phyloP scores from a whole-genome alignment of 2,888 invertebrate species.

The Agrochola circellaris region DNA sequence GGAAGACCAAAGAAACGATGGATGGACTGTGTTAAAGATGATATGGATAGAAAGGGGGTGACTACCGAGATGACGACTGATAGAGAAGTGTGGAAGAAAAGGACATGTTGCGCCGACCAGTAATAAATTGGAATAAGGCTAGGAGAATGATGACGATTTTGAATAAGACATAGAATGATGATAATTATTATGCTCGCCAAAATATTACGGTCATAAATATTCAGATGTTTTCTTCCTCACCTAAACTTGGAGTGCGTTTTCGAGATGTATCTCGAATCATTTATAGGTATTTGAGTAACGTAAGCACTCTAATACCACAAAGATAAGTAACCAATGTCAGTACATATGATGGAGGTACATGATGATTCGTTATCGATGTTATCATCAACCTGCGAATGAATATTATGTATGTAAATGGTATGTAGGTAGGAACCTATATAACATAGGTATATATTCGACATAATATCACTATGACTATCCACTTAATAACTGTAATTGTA shows the following conservation, averaged over 20 bases:
- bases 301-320: background rate
- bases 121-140: background rate
- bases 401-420: background rate
- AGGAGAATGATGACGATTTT: no score
- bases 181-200: background rate
- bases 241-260: no score
- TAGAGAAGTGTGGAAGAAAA: background rate
- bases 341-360: background rate
- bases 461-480: background rate
- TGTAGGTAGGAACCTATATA: background rate
- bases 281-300: background rate
- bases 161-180: no score
- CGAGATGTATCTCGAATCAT: background rate
- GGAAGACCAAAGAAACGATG: background rate
- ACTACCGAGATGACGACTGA: no score
- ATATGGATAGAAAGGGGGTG: background rate
- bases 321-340: background rate
- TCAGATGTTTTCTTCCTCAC: background rate
- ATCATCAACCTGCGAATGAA: background rate
- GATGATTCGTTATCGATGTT: background rate
- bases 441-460: background rate
- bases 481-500: background rate
- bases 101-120: no score
- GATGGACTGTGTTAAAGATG: background rate
- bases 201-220: background rate